Evolutionary conservation across 2,888 invertebrate species (phyloP).

Genomic region (Osmoderma eremita): DNA sequence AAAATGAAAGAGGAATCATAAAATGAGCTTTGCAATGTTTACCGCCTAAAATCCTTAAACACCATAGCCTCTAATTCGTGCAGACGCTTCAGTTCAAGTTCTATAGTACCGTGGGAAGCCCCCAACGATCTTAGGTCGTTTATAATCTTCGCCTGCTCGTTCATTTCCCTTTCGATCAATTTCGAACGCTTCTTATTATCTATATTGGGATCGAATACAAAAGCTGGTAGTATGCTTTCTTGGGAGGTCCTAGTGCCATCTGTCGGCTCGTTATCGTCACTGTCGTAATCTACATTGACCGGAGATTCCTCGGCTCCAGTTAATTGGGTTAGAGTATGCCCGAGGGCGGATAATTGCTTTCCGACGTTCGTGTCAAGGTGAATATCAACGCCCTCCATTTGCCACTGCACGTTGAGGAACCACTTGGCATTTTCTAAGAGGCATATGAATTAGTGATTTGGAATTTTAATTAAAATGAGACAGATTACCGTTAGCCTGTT

Average conservation of each 20-base stretch:
- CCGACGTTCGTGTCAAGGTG: constrained; percentile 96
- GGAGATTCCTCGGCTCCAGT: constrained; percentile 84
- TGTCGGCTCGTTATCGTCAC: constrained; percentile 79
- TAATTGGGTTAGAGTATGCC: constrained; percentile 94
- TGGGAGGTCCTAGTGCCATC: constrained; percentile 72
- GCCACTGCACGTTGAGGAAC: constrained; percentile 98
- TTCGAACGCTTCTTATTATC: constrained; percentile 89
- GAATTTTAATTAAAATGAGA: constrained; percentile 13
- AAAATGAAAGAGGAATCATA: too few species aligned
- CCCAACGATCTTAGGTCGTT: constrained; percentile 88
- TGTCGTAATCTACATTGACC: constrained; percentile 73
- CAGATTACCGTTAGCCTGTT: constrained; percentile 75
- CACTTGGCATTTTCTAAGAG: constrained; percentile 91
- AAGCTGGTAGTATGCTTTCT: constrained; percentile 83
- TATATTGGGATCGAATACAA: constrained; percentile 81
- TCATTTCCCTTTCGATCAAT: constrained; percentile 96
- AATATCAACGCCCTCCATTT: constrained; percentile 99
- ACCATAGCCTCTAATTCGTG: constrained; percentile 94
- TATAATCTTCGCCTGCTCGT: constrained; percentile 95
- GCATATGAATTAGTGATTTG: too few species aligned
- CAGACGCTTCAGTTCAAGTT: constrained; percentile 89
- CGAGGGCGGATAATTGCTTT: constrained; percentile 92
- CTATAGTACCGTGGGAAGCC: constrained; percentile 89
- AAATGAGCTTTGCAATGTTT: constrained; percentile 17
- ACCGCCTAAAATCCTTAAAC: constrained; percentile 91